A percentile compares a stretch with the other conserved stretches of the same genome.
Evolutionary conservation across 1,140 invertebrate genomes (phyloP).

Genomic region (Saxidomus purpurata): DNA sequence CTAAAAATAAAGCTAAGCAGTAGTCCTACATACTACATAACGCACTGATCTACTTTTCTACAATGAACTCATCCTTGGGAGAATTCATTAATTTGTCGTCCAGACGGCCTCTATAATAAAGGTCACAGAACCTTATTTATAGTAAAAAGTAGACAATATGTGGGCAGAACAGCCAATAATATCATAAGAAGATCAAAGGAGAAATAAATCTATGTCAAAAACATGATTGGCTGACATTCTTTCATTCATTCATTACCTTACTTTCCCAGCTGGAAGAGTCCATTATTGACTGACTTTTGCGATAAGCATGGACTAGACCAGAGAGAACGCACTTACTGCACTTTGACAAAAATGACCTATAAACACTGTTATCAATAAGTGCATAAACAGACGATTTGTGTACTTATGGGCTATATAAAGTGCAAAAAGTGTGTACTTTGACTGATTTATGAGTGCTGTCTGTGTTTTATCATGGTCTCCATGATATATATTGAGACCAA

Average conservation of each 20-base stretch:
- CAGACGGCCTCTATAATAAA: not conserved
- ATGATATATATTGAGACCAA: too few species aligned
- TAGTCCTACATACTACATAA: too few species aligned
- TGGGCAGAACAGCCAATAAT: not conserved
- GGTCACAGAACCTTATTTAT: constrained; percentile 15
- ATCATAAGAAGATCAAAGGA: not conserved
- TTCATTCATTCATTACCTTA: constrained; percentile 18
- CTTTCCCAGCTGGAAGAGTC: constrained; percentile 20
- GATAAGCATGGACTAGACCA: not conserved
- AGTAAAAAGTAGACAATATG: not conserved
- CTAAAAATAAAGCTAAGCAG: too few species aligned
- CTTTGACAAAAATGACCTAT: not conserved
- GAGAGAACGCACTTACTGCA: not conserved
- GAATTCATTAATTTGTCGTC: constrained; percentile 6
- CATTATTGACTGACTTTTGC: not conserved
- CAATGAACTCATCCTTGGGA: not conserved
- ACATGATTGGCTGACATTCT: not conserved
- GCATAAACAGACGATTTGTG: not conserved
- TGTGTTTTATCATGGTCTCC: too few species aligned
- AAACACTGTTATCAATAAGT: not conserved
- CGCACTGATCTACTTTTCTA: not conserved
- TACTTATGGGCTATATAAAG: not conserved
- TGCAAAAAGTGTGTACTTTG: not conserved
- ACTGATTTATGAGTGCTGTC: not conserved
- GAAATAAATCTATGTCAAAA: not conserved